A percentile compares a stretch with the other conserved stretches of the same genome.
Conservation (phyloP, 2,113 vertebrate genomes). For the Donacobius atricapilla region DNA sequence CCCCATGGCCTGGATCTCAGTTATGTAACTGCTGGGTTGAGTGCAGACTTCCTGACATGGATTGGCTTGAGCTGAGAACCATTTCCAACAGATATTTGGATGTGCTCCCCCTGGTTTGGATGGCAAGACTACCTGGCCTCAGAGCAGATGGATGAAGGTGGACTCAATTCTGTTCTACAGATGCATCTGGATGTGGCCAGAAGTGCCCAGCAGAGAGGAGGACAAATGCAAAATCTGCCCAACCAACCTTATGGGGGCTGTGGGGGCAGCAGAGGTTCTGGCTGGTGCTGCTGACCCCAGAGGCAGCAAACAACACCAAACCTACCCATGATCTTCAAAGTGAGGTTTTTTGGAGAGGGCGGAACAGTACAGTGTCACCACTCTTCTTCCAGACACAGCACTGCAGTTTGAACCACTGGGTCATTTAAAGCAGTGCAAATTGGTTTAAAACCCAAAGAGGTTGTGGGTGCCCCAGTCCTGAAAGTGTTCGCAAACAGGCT, state of each 20-base stretch:
- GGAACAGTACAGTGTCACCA: not conserved
- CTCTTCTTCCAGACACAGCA: not conserved
- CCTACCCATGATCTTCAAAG: not conserved
- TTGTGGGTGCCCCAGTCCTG: not conserved
- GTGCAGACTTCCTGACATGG: not conserved
- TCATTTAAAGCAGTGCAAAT: not conserved
- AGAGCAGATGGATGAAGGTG: not conserved
- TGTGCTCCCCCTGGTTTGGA: not conserved
- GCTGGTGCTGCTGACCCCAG: not conserved
- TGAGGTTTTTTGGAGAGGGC: not conserved
- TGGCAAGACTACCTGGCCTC: not conserved
- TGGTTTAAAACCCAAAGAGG: not conserved
- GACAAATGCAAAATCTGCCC: not conserved
- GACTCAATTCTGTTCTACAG: not conserved
- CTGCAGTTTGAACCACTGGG: not conserved
- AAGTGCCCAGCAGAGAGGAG: not conserved
- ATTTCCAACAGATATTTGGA: not conserved
- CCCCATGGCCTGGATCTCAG: not conserved
- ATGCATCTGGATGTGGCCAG: not conserved
- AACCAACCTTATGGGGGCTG: not conserved
- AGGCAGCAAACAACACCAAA: not conserved
- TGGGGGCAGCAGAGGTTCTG: not conserved
- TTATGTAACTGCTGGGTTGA: not conserved
- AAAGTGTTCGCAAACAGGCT: not conserved
- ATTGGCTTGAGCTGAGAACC: not conserved